These are phyloP conservation scores for Oreonectes daqikongensis DNA, from an alignment of 2,797 vertebrate genomes.

Conservation along the genomic window DNA sequence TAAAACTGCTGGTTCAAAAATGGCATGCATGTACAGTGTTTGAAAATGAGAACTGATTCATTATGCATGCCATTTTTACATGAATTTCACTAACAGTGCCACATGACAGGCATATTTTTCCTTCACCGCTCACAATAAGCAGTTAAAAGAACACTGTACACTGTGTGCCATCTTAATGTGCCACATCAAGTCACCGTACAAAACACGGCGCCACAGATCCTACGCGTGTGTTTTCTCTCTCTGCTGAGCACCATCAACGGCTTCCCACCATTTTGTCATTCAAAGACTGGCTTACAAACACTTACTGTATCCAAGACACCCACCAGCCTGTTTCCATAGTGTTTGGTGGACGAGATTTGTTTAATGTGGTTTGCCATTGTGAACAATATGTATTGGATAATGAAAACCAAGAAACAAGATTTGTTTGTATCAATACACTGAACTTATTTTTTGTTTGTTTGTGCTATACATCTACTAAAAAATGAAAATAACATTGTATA, in stretches of 20 bases:
- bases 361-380: not conserved
- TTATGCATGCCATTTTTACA: slow-evolving; percentile 48
- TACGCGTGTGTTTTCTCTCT: slow-evolving; percentile 2
- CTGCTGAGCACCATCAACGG: not conserved
- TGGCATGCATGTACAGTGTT: slow-evolving; percentile 6
- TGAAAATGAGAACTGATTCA: slow-evolving; percentile 29
- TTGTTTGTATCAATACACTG: not conserved
- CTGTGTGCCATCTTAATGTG: slow-evolving; percentile 31
- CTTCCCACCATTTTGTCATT: not conserved
- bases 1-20: not conserved
- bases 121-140: not conserved
- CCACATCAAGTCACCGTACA: slow-evolving; percentile 32
- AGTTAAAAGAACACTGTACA: slow-evolving; percentile 4
- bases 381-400: not conserved
- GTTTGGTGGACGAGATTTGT: not conserved
- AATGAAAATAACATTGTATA: not conserved
- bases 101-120: slow-evolving; percentile 15
- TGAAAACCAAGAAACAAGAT: not conserved
- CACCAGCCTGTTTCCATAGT: not conserved
- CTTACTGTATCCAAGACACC: not conserved
- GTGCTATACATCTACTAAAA: not conserved
- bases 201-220: slow-evolving; percentile 9
- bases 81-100: slow-evolving; percentile 43
- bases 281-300: not conserved
- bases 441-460: not conserved